These are phyloP conservation scores for Vespertilio murinus DNA, from an alignment of 2,797 vertebrate species.

Conservation along the genomic window DNA sequence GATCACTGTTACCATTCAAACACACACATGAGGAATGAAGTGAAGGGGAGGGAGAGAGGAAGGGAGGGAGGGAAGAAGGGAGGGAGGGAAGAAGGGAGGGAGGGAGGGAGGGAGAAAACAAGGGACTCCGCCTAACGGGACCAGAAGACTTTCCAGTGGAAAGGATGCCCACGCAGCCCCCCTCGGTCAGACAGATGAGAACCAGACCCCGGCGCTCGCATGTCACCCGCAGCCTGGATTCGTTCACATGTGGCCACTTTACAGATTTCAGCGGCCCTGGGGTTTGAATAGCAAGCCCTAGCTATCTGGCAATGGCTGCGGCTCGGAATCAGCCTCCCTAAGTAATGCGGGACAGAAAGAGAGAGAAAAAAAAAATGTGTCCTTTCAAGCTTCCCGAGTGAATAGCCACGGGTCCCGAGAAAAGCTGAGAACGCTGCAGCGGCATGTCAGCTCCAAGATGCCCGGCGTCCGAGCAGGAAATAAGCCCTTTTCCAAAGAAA, in stretches of 20 bases:
- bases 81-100: background rate
- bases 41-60: background rate
- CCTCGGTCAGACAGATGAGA: conserved; percentile 51
- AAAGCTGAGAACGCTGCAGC: conserved; percentile 77
- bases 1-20: background rate
- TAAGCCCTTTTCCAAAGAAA: conserved; percentile 81
- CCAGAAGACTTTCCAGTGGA: conserved; percentile 28
- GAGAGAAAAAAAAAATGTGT: conserved; percentile 57
- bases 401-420: conserved; percentile 76
- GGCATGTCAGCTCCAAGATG: conserved; percentile 80
- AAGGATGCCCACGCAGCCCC: background rate
- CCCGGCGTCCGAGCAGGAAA: conserved; percentile 82
- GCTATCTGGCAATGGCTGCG: conserved; percentile 65
- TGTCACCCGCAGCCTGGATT: conserved; percentile 40
- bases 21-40: background rate
- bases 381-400: conserved; percentile 77
- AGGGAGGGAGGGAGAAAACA: background rate
- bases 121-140: background rate
- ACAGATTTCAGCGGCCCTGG: conserved; percentile 27
- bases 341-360: conserved; percentile 57
- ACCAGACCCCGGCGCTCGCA: conserved; percentile 61
- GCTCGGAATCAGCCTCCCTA: conserved; percentile 69
- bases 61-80: background rate
- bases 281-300: conserved; percentile 45
- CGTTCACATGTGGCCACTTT: conserved; percentile 47